Evolutionary conservation across 2,888 invertebrate species (phyloP).

Genomic region (Crocallis elinguaria): DNA sequence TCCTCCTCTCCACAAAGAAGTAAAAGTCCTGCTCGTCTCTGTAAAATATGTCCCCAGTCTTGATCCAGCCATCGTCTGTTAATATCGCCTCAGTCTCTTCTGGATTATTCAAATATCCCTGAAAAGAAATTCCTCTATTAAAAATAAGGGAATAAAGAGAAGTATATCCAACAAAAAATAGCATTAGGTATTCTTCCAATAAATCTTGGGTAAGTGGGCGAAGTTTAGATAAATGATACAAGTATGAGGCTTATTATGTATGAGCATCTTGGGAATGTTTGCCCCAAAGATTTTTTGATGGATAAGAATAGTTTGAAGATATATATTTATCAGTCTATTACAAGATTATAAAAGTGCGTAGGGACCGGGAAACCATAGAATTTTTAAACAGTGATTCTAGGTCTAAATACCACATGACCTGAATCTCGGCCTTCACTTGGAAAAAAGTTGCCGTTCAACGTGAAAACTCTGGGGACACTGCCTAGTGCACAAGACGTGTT

Average conservation of each 20-base stretch:
- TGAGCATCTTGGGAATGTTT: constrained; percentile 17
- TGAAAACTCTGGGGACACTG: too few species aligned
- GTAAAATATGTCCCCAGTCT: constrained; percentile 59
- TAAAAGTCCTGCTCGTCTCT: constrained; percentile 50
- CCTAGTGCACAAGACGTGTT: too few species aligned
- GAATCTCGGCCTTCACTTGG: too few species aligned
- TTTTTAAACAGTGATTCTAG: too few species aligned
- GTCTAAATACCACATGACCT: too few species aligned
- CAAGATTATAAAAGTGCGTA: constrained; percentile 9
- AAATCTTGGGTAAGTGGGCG: constrained; percentile 25
- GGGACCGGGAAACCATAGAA: too few species aligned
- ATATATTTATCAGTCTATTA: background rate
- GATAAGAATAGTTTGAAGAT: constrained; percentile 10
- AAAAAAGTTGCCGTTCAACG: too few species aligned
- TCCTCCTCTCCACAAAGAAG: constrained; percentile 56
- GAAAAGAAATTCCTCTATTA: constrained; percentile 26
- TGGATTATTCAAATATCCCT: constrained; percentile 59
- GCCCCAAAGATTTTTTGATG: constrained; percentile 12
- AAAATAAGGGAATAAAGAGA: constrained; percentile 7
- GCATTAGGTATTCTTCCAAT: constrained; percentile 20
- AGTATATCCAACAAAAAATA: constrained; percentile 20
- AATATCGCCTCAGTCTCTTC: constrained; percentile 53
- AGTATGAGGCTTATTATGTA: constrained; percentile 23
- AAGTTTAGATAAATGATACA: constrained; percentile 28
- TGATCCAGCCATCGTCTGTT: constrained; percentile 58